Conservation (phyloP, 2,888 invertebrate genomes). For the Netelia fuscicornis region DNA sequence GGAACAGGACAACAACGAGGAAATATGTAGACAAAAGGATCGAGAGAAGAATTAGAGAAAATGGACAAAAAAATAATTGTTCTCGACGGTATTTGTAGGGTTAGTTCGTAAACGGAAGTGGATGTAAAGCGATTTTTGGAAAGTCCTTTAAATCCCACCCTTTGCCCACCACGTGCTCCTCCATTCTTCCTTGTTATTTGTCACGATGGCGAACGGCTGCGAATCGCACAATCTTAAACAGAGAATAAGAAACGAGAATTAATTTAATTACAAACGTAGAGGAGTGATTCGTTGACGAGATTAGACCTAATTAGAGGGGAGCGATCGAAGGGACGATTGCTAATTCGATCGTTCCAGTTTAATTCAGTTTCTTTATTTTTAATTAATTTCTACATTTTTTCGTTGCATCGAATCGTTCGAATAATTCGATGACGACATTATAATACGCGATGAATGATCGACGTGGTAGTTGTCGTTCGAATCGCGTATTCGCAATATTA, state of each 20-base stretch:
- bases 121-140: slow-evolving; percentile 15
- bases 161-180: neutral
- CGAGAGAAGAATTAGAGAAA: slow-evolving; percentile 13
- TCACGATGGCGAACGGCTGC: neutral
- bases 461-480: too few relatives aligned
- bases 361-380: too few relatives aligned
- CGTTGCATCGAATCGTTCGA: too few relatives aligned
- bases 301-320: neutral
- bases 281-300: neutral
- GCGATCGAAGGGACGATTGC: neutral
- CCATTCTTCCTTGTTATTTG: slow-evolving; percentile 12
- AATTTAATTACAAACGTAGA: neutral
- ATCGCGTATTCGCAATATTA: too few relatives aligned
- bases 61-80: slow-evolving; percentile 18
- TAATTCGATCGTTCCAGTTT: too few relatives aligned
- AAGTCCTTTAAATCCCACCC: slow-evolving; percentile 1
- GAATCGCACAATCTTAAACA: slow-evolving; percentile 41
- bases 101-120: slow-evolving; percentile 35
- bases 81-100: neutral
- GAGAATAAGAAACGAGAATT: neutral
- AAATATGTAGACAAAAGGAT: slow-evolving; percentile 20
- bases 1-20: slow-evolving; percentile 12
- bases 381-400: too few relatives aligned
- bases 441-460: too few relatives aligned
- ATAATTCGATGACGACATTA: too few relatives aligned